Conservation (phyloP, 2,797 vertebrate species). For the Cirrhinus mrigala region DNA sequence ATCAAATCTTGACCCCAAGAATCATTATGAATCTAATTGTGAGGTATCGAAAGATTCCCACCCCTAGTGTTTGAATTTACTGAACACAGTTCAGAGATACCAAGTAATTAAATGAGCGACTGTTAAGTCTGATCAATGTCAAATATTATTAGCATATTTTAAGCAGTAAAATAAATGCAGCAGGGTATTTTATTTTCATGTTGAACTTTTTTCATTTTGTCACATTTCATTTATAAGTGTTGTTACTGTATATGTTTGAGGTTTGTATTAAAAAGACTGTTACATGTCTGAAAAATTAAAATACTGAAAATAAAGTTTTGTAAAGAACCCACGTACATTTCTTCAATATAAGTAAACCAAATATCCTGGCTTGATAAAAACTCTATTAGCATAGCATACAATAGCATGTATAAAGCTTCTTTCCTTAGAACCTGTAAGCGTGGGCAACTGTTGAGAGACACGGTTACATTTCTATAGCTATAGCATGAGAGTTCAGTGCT, state of each 20-base stretch:
- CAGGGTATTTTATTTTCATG: not conserved
- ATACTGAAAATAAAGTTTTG: not conserved
- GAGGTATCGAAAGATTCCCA: too few relatives aligned
- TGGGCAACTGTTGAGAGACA: not conserved
- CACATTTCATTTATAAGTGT: not conserved
- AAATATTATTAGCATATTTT: not conserved
- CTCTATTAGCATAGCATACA: too few relatives aligned
- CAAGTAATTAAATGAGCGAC: not conserved
- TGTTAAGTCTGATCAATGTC: not conserved
- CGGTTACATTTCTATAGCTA: not conserved
- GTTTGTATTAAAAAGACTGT: not conserved
- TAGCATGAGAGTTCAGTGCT: not conserved
- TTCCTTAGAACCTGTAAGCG: not conserved
- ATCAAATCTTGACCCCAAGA: too few relatives aligned
- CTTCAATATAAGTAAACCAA: not conserved
- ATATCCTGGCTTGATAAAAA: not conserved
- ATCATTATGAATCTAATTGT: too few relatives aligned
- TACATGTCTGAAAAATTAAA: not conserved
- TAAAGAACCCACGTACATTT: not conserved
- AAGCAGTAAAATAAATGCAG: not conserved
- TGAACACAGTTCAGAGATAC: not conserved
- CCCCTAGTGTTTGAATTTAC: not conserved
- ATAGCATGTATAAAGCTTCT: not conserved
- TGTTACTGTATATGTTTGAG: not conserved
- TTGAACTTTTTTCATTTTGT: not conserved